These are phyloP conservation scores for Malurus leucopterus DNA, from an alignment of 2,797 vertebrate genomes.

Conservation along the genomic window DNA sequence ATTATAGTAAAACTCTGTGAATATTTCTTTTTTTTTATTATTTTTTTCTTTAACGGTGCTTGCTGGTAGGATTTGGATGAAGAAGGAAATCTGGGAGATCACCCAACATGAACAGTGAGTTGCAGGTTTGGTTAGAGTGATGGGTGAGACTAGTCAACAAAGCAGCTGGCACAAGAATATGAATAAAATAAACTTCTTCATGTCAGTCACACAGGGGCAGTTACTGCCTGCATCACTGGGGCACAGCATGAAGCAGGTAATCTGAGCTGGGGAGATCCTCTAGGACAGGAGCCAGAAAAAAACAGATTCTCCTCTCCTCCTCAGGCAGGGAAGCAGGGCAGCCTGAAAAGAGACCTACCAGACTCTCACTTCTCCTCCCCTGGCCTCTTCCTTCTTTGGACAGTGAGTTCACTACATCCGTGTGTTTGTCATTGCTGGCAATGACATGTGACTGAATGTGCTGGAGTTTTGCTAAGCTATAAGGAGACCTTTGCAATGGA, in stretches of 20 bases:
- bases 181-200: background rate
- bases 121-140: background rate
- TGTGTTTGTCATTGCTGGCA: background rate
- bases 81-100: background rate
- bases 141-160: background rate
- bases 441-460: background rate
- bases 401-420: background rate
- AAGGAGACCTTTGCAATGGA: background rate
- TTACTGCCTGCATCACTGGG: background rate
- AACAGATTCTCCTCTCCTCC: background rate
- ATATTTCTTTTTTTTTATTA: background rate
- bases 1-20: background rate
- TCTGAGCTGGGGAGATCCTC: background rate
- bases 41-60: background rate
- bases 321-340: background rate
- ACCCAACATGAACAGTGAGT: background rate
- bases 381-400: background rate
- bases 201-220: too few species aligned
- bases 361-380: background rate
- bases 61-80: background rate
- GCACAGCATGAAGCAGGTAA: background rate
- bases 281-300: background rate
- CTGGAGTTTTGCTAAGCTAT: background rate
- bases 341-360: background rate
- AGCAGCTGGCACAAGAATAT: background rate